Percentiles rank a stretch among this genome's conserved stretches.
Evolutionary conservation across 30 jellyfish, hydroid and myxozoan species (phyloP).

Genomic region (Pelagia noctiluca): DNA sequence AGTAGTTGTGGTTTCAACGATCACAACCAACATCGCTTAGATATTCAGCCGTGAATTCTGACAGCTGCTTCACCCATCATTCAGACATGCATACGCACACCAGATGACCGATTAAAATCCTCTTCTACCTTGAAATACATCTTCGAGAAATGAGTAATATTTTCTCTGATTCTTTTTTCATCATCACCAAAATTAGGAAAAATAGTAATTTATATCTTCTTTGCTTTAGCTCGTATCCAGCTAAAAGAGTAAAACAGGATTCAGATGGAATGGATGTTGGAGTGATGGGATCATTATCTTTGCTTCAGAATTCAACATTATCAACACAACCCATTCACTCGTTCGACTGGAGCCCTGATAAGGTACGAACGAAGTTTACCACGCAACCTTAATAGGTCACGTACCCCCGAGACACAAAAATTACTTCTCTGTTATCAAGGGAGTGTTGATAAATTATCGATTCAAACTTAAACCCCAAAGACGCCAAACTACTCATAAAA

Average conservation of each 20-base stretch:
- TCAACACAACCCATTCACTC: slow-evolving; percentile 93
- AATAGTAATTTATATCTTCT: neutral
- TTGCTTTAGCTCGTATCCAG: slow-evolving; percentile 83
- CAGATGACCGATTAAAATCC: neutral
- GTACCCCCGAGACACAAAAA: neutral
- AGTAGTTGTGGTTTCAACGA: no score
- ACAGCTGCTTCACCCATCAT: neutral
- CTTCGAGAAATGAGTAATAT: neutral
- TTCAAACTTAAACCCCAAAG: neutral
- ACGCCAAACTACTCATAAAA: neutral
- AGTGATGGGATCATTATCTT: slow-evolving; percentile 83
- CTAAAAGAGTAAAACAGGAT: slow-evolving; percentile 71
- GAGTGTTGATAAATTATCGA: neutral
- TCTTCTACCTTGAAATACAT: neutral
- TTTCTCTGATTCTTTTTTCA: no score
- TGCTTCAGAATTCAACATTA: slow-evolving; percentile 76
- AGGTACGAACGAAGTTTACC: slow-evolving; percentile 48
- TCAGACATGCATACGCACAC: neutral
- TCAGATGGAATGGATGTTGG: slow-evolving; percentile 85
- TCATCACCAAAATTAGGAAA: no score
- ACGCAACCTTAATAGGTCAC: neutral
- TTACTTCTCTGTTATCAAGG: neutral
- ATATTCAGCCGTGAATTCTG: no score
- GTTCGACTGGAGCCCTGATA: slow-evolving; percentile 91
- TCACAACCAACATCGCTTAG: no score